Evolutionary conservation across 2,113 vertebrate genomes (phyloP), one percentile per base, ranked within the genome.

Genomic region (Labeo rohita): DNA sequence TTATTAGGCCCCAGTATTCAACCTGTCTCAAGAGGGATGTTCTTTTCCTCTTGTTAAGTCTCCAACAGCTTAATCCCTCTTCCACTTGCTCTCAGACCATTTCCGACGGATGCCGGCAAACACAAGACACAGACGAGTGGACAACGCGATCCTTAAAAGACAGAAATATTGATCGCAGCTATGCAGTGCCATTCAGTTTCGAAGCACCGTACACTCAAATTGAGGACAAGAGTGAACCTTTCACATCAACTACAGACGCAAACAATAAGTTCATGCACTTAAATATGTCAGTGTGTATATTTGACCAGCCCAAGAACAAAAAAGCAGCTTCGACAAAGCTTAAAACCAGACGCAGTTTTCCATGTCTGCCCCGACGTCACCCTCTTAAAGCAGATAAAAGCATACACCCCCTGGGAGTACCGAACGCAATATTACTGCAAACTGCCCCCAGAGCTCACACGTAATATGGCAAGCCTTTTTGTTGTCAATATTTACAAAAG

Each of bases 11-110:
- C 66, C 36, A 49, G 84, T 50, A 63, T 73, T 56, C 45, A 39
- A 68, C 86, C 83, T 54, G 74, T 82, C 70, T 81, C 59, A 61
- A 85, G 61, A 86, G 84, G 79, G 85, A 81, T 72, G 73, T 80
- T 81, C 23, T 85, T 85, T 85, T 56, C 18, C 50, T 79, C 66
- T 86, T 84, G 83, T 88, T 89, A 78, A 63, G 61, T 80, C 68
- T 75, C 84, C 73, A 89, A 87, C 80, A 83, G 84, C 68, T 82
- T 84, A 79, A 89, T 90, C 65, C 82, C 47, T 65, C 59, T 86
- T 39, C 49, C 88, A 61, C 61, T 86, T 65, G 80, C 59, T 88
- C 72, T 59, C 54, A 50, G 43, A 77, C 23, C 3, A 70, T 85
- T 73, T 84, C 28, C 34, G 39, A 16, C 13, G 49, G 78, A 82